A percentile compares a stretch with the other conserved stretches of the same genome.
phyloP scores from a whole-genome alignment of 2,888 invertebrate genomes.

The Nephrotoma guestfalica region DNA sequence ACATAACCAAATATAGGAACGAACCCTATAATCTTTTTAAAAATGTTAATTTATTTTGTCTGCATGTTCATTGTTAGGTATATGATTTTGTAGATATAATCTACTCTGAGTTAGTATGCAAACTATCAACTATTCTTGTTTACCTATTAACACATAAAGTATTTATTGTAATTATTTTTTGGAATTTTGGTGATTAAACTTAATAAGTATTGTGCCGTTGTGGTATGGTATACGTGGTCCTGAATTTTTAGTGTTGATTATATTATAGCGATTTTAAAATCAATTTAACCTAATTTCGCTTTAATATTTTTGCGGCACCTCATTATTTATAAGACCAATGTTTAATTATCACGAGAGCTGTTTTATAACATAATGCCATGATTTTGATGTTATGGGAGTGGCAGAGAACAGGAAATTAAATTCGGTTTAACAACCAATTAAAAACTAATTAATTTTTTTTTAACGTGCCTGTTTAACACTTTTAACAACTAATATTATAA shows the following conservation, averaged over 20 bases:
- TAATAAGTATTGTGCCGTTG: not conserved
- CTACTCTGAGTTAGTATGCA: not conserved
- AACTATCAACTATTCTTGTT: not conserved
- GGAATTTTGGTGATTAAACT: not conserved
- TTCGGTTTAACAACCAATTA: not conserved
- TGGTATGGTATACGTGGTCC: not conserved
- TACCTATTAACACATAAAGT: not conserved
- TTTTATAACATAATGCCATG: not conserved
- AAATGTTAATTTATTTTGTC: not conserved
- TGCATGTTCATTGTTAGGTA: not conserved
- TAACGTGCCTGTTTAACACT: not conserved
- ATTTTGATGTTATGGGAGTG: not conserved
- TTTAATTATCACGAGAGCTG: not conserved
- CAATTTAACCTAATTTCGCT: not conserved
- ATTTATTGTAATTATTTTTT: not conserved
- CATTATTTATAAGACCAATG: not conserved
- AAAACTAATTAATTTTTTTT: not conserved
- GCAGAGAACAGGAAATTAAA: not conserved
- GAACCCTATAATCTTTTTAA: not conserved
- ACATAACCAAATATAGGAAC: not conserved
- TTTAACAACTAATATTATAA: not conserved
- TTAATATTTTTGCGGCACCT: not conserved
- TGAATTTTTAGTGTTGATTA: not conserved
- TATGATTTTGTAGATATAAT: not conserved
- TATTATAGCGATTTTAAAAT: not conserved